Evolutionary conservation across 2,888 invertebrate species (phyloP).

Genomic region (Noctua janthina): DNA sequence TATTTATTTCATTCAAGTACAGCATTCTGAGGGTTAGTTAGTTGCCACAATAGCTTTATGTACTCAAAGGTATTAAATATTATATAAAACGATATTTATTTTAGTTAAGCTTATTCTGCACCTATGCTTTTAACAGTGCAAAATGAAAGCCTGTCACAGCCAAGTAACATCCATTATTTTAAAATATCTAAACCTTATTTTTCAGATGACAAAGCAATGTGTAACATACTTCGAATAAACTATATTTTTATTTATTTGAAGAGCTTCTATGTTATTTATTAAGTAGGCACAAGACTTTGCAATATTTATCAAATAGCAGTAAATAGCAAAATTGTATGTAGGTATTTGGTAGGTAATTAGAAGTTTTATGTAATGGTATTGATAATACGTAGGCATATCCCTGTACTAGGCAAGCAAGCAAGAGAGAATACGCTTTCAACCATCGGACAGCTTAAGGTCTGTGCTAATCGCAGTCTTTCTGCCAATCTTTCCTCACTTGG

Average conservation of each 20-base stretch:
- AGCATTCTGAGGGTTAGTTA: slow-evolving; percentile 34
- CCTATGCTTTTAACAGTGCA: slow-evolving; percentile 39
- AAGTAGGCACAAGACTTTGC: slow-evolving; percentile 43
- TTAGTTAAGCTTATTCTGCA: slow-evolving; percentile 45
- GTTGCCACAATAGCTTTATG: slow-evolving; percentile 44
- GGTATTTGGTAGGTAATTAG: slow-evolving; percentile 19
- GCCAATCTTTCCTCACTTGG: slow-evolving; percentile 97
- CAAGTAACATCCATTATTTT: slow-evolving; percentile 24
- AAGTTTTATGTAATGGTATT: slow-evolving; percentile 16
- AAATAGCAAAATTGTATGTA: slow-evolving; percentile 8
- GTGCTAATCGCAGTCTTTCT: slow-evolving; percentile 95
- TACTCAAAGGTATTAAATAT: slow-evolving; percentile 30
- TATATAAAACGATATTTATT: slow-evolving; percentile 31
- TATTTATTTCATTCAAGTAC: slow-evolving; percentile 10
- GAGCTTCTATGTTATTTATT: slow-evolving; percentile 36
- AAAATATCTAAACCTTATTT: slow-evolving; percentile 34
- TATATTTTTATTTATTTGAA: slow-evolving; percentile 37
- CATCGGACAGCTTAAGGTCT: slow-evolving; percentile 89
- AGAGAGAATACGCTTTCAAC: slow-evolving; percentile 86
- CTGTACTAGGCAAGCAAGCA: slow-evolving; percentile 74
- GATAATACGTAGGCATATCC: slow-evolving; percentile 40
- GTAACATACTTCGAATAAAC: slow-evolving; percentile 30
- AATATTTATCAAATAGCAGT: slow-evolving; percentile 22
- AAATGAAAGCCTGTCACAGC: slow-evolving; percentile 37
- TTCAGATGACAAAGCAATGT: slow-evolving; percentile 51